phyloP scores from a whole-genome alignment of 2,797 vertebrate genomes.

The Erithacus rubecula region DNA sequence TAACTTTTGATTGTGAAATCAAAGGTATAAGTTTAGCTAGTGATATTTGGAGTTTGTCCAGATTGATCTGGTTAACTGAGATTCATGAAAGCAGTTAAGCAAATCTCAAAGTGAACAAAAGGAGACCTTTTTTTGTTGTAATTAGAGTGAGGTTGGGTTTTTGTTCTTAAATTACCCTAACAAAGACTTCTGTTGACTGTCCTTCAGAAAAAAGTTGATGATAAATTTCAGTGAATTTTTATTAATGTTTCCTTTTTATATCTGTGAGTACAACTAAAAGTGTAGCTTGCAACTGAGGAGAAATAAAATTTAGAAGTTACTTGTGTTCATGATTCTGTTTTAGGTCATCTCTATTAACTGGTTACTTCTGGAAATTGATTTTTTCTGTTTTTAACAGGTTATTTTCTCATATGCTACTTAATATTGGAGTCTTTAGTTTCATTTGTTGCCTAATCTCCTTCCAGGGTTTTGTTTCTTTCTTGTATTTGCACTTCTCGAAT shows the following conservation, averaged over 20 bases:
- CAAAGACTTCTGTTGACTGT: not conserved
- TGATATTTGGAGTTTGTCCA: not conserved
- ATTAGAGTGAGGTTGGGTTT: not conserved
- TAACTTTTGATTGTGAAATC: not conserved
- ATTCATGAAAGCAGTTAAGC: not conserved
- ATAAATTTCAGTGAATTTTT: not conserved
- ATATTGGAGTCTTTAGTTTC: not conserved
- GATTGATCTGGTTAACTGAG: not conserved
- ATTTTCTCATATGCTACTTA: not conserved
- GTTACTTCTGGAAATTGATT: not conserved
- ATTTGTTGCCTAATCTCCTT: not conserved
- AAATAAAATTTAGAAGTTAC: not conserved
- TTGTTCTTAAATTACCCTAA: not conserved
- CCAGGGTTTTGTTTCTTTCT: not conserved
- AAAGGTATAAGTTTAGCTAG: not conserved
- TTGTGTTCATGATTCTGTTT: not conserved
- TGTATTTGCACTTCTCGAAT: not conserved
- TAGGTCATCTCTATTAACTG: not conserved
- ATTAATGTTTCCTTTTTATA: not conserved
- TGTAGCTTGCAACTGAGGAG: not conserved
- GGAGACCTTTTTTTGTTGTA: not conserved
- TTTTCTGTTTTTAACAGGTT: not conserved
- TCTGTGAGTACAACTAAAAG: rapidly evolving
- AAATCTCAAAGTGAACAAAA: not conserved
- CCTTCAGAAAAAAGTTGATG: not conserved